Percentiles rank a stretch among this genome's conserved stretches.
These are phyloP conservation scores for Malurus elegans DNA, from an alignment of 2,113 vertebrate species.

Conservation along the genomic window DNA sequence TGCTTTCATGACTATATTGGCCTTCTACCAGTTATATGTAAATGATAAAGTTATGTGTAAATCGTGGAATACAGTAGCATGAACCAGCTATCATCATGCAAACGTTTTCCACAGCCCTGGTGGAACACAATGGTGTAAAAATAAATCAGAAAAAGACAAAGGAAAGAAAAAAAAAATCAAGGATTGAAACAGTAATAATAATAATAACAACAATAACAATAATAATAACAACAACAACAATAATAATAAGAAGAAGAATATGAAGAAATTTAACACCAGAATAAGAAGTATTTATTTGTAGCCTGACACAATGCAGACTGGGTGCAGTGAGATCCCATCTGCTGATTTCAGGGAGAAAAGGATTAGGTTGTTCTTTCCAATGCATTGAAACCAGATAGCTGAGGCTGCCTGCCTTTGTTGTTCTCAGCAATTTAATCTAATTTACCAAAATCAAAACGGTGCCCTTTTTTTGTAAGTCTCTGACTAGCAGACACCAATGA, in stretches of 20 bases:
- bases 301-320: neutral
- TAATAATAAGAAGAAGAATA: neutral
- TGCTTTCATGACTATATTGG: neutral
- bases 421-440: slow-evolving; percentile 6
- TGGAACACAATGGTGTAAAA: neutral
- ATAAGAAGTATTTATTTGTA: neutral
- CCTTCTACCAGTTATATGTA: slow-evolving; percentile 10
- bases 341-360: neutral
- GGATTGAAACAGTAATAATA: neutral
- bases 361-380: slow-evolving; percentile 4
- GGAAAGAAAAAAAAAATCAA: neutral
- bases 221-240: neutral
- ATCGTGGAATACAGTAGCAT: neutral
- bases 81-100: neutral
- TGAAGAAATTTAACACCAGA: neutral
- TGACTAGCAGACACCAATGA: neutral
- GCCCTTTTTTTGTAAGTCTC: neutral
- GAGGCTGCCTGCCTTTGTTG: neutral
- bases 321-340: neutral
- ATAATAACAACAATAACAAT: neutral
- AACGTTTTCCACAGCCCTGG: neutral
- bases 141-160: neutral
- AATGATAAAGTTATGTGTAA: slow-evolving; percentile 1
- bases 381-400: neutral
- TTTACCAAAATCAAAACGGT: slow-evolving; percentile 6